Evolutionary conservation across 2,888 invertebrate genomes (phyloP).

Genomic region (Drosophila pullipes): DNA sequence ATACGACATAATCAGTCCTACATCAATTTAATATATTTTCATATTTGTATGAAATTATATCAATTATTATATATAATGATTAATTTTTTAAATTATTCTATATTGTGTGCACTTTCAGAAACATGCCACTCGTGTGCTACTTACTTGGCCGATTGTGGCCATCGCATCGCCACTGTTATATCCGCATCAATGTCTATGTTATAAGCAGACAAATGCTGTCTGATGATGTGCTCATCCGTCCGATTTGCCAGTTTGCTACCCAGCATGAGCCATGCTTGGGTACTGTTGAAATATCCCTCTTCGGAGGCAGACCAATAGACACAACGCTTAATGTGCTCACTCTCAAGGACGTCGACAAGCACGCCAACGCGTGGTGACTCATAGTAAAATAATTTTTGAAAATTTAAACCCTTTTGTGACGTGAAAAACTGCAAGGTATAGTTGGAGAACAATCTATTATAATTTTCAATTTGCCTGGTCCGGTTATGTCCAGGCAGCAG

Average conservation of each 20-base stretch:
- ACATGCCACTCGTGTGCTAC: constrained; percentile 13
- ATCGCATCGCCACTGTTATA: constrained; percentile 74
- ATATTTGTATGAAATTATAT: not conserved
- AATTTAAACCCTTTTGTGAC: constrained; percentile 36
- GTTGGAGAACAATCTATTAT: constrained; percentile 57
- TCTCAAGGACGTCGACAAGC: constrained; percentile 59
- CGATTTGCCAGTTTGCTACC: constrained; percentile 30
- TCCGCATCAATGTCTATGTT: constrained; percentile 80
- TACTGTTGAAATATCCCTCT: constrained; percentile 70
- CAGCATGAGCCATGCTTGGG: constrained; percentile 79
- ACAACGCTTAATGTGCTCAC: constrained; percentile 22
- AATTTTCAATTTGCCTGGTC: constrained; percentile 44
- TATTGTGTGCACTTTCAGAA: not conserved
- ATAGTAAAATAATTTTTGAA: constrained; percentile 66
- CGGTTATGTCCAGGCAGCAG: constrained; percentile 37
- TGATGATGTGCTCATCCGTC: constrained; percentile 45
- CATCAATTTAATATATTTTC: not conserved
- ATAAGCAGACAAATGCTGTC: constrained; percentile 45
- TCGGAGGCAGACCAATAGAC: constrained; percentile 61
- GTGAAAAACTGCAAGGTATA: constrained; percentile 72
- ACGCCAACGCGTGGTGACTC: constrained; percentile 70
- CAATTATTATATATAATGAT: not conserved
- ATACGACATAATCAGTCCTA: too few relatives aligned
- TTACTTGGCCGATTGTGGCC: constrained; percentile 32
- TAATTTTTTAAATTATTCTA: too few relatives aligned